A percentile compares a stretch with the other conserved stretches of the same genome.
Evolutionary conservation across 1,140 invertebrate genomes (phyloP).

Genomic region (Lepidurus packardi): DNA sequence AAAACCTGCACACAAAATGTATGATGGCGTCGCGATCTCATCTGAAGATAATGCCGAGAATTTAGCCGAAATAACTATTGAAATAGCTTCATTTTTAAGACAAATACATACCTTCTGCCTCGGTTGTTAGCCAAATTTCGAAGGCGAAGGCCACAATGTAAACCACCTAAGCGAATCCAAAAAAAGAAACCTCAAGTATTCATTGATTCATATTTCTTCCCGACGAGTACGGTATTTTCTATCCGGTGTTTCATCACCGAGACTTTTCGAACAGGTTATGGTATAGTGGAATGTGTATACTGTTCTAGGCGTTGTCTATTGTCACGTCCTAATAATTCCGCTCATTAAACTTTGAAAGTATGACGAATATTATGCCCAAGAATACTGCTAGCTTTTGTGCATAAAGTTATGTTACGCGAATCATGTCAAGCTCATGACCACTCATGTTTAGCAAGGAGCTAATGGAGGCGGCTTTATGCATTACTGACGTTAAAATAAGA

Average conservation of each 20-base stretch:
- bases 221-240: not conserved
- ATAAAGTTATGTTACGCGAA: no score
- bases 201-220: not conserved
- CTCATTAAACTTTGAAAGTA: not conserved
- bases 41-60: conserved; percentile 36
- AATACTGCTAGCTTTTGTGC: no score
- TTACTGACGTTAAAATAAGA: not conserved
- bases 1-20: conserved; percentile 56
- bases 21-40: conserved; percentile 52
- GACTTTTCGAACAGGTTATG: not conserved
- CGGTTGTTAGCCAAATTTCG: conserved; percentile 41
- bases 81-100: not conserved
- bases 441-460: not conserved
- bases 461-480: not conserved
- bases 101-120: conserved; percentile 37
- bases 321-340: conserved; percentile 5
- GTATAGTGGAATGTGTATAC: not conserved
- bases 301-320: not conserved
- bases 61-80: conserved; percentile 18
- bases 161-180: conserved; percentile 36
- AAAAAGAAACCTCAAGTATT: conserved; percentile 27
- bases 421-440: not conserved
- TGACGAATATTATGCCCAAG: not conserved
- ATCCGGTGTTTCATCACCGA: not conserved
- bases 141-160: conserved; percentile 40